A percentile compares a stretch with the other conserved stretches of the same genome.
These are phyloP conservation scores for Mimumesa dahlbomi DNA, from an alignment of 2,888 invertebrate species.

Conservation along the genomic window DNA sequence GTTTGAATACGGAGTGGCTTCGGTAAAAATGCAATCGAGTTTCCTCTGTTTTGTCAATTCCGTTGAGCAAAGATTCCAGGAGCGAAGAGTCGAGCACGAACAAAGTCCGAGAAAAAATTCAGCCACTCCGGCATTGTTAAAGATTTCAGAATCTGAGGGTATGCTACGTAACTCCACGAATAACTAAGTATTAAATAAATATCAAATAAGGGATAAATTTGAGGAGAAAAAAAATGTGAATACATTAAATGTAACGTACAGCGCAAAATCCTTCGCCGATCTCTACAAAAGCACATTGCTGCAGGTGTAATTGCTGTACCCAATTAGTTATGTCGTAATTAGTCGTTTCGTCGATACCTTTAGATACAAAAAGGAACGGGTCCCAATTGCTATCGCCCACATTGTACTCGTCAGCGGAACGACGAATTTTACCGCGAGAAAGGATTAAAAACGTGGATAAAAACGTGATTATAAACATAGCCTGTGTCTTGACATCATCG, in stretches of 20 bases:
- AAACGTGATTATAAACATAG: constrained; percentile 68
- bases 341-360: constrained; percentile 37
- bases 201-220: neutral
- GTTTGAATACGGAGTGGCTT: constrained; percentile 65
- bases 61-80: constrained; percentile 79
- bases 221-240: too few species aligned
- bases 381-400: constrained; percentile 31
- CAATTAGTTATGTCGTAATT: constrained; percentile 77
- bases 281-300: constrained; percentile 80
- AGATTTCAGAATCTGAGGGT: constrained; percentile 32
- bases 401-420: constrained; percentile 27
- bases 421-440: constrained; percentile 45
- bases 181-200: constrained; percentile 53
- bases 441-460: constrained; percentile 58
- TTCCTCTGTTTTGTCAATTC: constrained; percentile 70
- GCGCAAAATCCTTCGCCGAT: constrained; percentile 80
- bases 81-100: constrained; percentile 75
- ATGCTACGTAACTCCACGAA: constrained; percentile 65
- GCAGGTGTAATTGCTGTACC: constrained; percentile 78
- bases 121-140: constrained; percentile 42
- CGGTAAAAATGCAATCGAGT: constrained; percentile 75
- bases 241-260: too few species aligned
- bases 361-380: constrained; percentile 40
- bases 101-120: constrained; percentile 81
- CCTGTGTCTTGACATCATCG: constrained; percentile 63